Conservation (phyloP, 2,888 invertebrate species). For the Drosophila borborema region DNA sequence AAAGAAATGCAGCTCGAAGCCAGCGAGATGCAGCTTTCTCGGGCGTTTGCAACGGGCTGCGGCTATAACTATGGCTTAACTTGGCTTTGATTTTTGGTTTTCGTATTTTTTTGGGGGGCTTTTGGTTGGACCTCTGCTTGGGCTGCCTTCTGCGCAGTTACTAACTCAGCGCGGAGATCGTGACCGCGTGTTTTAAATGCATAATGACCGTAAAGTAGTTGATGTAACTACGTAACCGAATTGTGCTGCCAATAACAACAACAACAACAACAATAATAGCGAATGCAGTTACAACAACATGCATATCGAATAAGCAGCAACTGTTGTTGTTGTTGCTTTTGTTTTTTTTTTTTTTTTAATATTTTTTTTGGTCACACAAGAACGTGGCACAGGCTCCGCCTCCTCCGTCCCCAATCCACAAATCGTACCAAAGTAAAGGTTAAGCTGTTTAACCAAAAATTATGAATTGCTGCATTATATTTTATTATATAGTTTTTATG, state of each 20-base stretch:
- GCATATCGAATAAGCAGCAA: conserved; percentile 71
- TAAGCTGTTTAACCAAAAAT: conserved; percentile 81
- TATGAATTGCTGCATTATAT: conserved; percentile 82
- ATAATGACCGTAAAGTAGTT: conserved; percentile 85
- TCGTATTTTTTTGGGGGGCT: conserved; percentile 39
- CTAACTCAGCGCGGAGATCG: conserved; percentile 84
- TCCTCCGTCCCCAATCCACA: not conserved
- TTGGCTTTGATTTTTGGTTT: conserved; percentile 60
- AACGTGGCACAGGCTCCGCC: conserved; percentile 47
- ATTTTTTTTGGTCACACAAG: conserved; percentile 63
- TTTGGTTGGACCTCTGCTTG: conserved; percentile 50
- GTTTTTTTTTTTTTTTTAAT: not conserved
- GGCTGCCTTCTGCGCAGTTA: conserved; percentile 70
- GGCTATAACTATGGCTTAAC: conserved; percentile 46
- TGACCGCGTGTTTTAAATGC: conserved; percentile 85
- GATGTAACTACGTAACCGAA: conserved; percentile 70
- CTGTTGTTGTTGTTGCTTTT: conserved; percentile 1
- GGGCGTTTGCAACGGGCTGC: conserved; percentile 40
- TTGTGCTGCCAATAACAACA: conserved; percentile 67
- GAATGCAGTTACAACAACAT: conserved; percentile 46
- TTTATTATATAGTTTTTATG: conserved; percentile 66
- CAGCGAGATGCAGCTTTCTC: conserved; percentile 70
- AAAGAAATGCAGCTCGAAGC: conserved; percentile 65
- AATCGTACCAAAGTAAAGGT: conserved; percentile 67
- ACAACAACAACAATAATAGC: conserved; percentile 39